Percentiles rank a stretch among this genome's conserved stretches.
phyloP scores from a whole-genome alignment of 2,797 vertebrate genomes.

The Diglossa cyanea region DNA sequence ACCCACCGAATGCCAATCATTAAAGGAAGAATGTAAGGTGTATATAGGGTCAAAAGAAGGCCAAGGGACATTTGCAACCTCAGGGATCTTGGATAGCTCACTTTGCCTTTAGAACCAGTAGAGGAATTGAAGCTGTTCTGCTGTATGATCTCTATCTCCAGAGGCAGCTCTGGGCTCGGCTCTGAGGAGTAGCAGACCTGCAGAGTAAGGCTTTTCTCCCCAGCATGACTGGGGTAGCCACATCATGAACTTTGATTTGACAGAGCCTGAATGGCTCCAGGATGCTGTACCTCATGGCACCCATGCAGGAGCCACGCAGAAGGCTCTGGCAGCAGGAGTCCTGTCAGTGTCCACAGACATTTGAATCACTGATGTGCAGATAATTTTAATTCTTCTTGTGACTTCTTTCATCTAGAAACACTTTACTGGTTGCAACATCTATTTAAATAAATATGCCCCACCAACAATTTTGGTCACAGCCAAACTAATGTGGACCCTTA shows the following conservation, averaged over 20 bases:
- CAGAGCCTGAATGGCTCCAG: neutral
- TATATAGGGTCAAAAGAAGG: slow-evolving; percentile 70
- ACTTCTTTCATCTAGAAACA: neutral
- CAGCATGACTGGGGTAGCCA: neutral
- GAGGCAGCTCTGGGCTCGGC: neutral
- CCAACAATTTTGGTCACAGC: neutral
- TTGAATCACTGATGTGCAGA: slow-evolving; percentile 68
- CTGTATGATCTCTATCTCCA: slow-evolving; percentile 36
- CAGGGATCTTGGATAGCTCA: neutral
- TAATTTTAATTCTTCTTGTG: neutral
- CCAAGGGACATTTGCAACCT: slow-evolving; percentile 64
- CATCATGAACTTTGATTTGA: neutral
- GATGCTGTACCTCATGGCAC: neutral
- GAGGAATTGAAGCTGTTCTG: slow-evolving; percentile 39
- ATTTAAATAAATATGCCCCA: neutral
- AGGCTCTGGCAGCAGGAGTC: neutral
- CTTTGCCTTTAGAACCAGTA: slow-evolving; percentile 16
- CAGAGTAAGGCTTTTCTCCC: neutral
- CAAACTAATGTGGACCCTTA: neutral
- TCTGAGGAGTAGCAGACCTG: neutral
- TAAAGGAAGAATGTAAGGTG: slow-evolving; percentile 82
- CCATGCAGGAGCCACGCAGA: neutral
- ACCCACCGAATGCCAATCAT: slow-evolving; percentile 81
- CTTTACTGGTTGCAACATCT: neutral
- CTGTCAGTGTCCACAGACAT: neutral